Evolutionary conservation across 2,888 invertebrate species (phyloP), one percentile per base, ranked within the genome.

Genomic region (Epistrophella euchroma): DNA sequence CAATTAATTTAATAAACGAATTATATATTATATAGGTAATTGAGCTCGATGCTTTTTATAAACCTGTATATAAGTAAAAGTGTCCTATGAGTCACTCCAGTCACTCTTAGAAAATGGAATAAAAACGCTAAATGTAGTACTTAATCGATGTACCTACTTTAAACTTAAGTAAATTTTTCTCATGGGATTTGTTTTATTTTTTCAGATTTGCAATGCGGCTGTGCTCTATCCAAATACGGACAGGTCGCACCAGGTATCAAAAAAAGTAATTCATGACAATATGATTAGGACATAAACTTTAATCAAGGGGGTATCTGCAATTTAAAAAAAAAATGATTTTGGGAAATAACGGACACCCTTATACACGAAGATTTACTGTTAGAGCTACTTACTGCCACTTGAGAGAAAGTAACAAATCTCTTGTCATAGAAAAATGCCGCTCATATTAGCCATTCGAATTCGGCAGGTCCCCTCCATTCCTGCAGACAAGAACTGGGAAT

Each of bases 151-250:
- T 37, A 22, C 3, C 5, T 50, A 19, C 2, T 15, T 28, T 25
- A 2, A 17, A 43, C 4, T 32, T 50, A 13, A 10, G 37, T 37
- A n/a, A 50, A 52, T 22, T 50, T 4, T 50, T 50, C 1, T 35
- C n/a, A 50, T n/a, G 11, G 35, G 50, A 10, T 37, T 52, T 52
- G 13, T 68, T 68, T 68, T 52, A 52, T 52, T 89, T 88, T 91
- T 91, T 85, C 91, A 91, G 91, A 90, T 91, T 88, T 90, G 80
- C 91, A 91, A 89, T 91, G 91, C 89, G 91, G 91, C 89, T 91
- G 91, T 89, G 90, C 91, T 84, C 90, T 91, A 87, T 90, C 91
- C 79, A 90, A 90, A 89, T 91, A 90, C 88, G 91, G 91, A 89
- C 91, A 91, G 90, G 89, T 88, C 88, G 88, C 89, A 84, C 91